Evolutionary conservation across 2,113 vertebrate species (phyloP), one percentile per base, ranked within the genome.

Genomic region (Pseudolaguvia tuberculata): DNA sequence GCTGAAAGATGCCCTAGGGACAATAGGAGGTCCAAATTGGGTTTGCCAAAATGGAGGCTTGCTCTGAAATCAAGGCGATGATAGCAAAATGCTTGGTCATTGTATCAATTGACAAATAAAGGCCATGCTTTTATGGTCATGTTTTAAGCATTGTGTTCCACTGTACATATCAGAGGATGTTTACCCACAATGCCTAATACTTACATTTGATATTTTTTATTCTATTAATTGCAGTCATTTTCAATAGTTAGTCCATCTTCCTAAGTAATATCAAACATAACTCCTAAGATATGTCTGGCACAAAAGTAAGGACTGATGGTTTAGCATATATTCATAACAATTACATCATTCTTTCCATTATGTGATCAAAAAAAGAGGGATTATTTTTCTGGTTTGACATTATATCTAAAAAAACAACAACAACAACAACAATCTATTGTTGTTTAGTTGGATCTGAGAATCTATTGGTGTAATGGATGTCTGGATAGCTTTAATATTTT

Each of bases 111-210:
- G 57, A 10, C 11, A 17, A 73, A 67, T 68, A 67, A 45, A 57
- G 53, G 48, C 53, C 31, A 39, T 18, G 52, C n/a, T 29, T 20
- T 39, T 39, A 15, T 3, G 31, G 27, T 65, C 76, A 48, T 51
- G 27, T 53, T 78, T 75, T 78, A 42, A 7, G 76, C 27, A 69
- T 75, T 78, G 59, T 55, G 52, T 39, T 25, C 11, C 15, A 47
- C 51, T 71, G 66, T 35, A 74, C 67, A n/a, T 51, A 78, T 45
- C 72, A 70, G 23, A 42, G 23, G 29, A 63, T 20, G 39, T 12
- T 23, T n/a, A 18, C 18, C 27, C 52, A 67, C 9, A 17, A 55
- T 56, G 31, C 9, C 11, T 13, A 45, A 17, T 42, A 57, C 1
- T 10, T 35, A 35, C 35, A 47, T 15, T 17, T 15, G 12, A 11